phyloP scores from a whole-genome alignment of 1,140 invertebrate genomes.

The Augochlora pura region DNA sequence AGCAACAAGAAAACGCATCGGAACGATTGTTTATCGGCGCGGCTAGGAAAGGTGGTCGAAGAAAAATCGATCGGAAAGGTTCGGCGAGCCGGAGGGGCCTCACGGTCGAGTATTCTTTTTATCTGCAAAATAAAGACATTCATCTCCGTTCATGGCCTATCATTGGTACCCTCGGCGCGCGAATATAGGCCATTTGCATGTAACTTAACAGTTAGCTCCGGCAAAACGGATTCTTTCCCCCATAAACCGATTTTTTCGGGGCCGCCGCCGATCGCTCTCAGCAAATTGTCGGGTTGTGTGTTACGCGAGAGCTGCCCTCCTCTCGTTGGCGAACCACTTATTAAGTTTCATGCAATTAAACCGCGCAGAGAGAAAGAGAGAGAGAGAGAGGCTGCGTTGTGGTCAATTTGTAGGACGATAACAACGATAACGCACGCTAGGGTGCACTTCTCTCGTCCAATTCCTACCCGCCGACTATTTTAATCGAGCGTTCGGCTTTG shows the following conservation, averaged over 20 bases:
- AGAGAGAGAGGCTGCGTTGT: not conserved
- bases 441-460: not conserved
- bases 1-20: no score
- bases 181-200: slow-evolving; percentile 4
- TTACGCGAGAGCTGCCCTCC: not conserved
- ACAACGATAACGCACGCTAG: slow-evolving; percentile 1
- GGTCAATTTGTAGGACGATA: not conserved
- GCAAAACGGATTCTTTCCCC: not conserved
- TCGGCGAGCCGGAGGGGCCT: no score
- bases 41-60: no score
- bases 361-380: no score
- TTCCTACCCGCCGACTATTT: not conserved
- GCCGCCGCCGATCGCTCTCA: not conserved
- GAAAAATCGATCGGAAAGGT: no score
- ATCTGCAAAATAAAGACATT: slow-evolving; percentile 34
- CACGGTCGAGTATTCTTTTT: not conserved
- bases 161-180: slow-evolving; percentile 27
- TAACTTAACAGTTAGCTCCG: not conserved
- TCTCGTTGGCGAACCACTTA: not conserved
- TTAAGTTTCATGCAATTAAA: not conserved
- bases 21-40: no score
- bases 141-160: slow-evolving; percentile 26
- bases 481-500: not conserved
- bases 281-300: not conserved
- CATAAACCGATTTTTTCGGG: not conserved